These are phyloP conservation scores for Musca vetustissima DNA, from an alignment of 1,140 invertebrate species.

Conservation along the genomic window DNA sequence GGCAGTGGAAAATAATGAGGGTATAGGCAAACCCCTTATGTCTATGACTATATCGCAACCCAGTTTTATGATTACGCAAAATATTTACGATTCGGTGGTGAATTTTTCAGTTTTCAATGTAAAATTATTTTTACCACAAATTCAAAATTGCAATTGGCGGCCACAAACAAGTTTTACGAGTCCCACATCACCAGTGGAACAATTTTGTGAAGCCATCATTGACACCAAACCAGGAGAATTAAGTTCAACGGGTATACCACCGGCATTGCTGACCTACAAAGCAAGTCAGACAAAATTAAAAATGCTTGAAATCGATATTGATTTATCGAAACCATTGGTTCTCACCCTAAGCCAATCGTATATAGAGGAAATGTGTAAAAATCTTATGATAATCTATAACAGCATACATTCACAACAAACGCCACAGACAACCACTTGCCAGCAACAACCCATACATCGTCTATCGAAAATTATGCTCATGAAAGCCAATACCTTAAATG, in stretches of 20 bases:
- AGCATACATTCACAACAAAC: conserved; percentile 22
- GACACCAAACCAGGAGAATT: conserved; percentile 43
- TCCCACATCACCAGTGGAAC: background rate
- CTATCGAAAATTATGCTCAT: conserved; percentile 39
- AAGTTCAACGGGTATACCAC: conserved; percentile 44
- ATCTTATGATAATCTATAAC: conserved; percentile 37
- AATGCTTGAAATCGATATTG: conserved; percentile 41
- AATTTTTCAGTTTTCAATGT: conserved; percentile 48
- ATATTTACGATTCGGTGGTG: conserved; percentile 31
- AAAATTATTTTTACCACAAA: conserved; percentile 31
- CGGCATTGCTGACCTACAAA: conserved; percentile 38
- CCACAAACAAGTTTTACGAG: too few relatives aligned
- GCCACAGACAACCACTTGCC: conserved; percentile 17
- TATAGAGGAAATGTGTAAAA: conserved; percentile 33
- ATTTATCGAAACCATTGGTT: conserved; percentile 40
- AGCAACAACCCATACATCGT: conserved; percentile 33
- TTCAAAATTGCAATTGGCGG: too few relatives aligned
- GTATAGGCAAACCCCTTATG: conserved; percentile 32
- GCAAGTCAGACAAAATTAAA: conserved; percentile 33
- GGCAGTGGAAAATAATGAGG: background rate
- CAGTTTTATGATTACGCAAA: conserved; percentile 44
- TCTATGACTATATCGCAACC: conserved; percentile 44
- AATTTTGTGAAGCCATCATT: conserved; percentile 32
- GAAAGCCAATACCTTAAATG: conserved; percentile 39
- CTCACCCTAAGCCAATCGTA: conserved; percentile 35